These are phyloP conservation scores for Melozone crissalis DNA, from an alignment of 2,113 vertebrate species.

Conservation along the genomic window DNA sequence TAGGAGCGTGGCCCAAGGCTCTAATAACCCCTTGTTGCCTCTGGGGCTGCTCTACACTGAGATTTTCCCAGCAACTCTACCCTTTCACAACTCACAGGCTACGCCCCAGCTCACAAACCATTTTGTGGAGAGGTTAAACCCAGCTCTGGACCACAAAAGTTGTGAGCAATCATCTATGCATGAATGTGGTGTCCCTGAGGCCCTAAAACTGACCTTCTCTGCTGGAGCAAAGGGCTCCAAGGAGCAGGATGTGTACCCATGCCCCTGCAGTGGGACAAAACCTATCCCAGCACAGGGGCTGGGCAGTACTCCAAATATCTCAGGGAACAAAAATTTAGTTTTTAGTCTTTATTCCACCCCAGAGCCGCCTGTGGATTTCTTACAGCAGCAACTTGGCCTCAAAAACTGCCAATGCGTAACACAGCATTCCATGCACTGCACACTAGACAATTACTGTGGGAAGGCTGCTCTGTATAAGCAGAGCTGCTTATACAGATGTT, in stretches of 20 bases:
- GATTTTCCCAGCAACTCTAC: neutral
- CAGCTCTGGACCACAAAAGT: neutral
- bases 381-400: neutral
- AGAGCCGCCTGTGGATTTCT: neutral
- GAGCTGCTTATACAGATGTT: neutral
- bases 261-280: neutral
- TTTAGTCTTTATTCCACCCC: neutral
- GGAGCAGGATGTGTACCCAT: accelerated
- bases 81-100: neutral
- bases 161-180: neutral
- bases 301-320: neutral
- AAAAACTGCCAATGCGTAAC: slow-evolving; percentile 8
- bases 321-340: neutral
- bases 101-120: neutral
- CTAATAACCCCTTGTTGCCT: neutral
- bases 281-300: neutral
- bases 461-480: neutral
- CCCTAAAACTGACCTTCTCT: neutral
- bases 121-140: neutral
- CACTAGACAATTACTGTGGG: neutral
- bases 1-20: neutral
- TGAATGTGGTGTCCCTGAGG: neutral
- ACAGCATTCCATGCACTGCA: neutral
- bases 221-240: neutral
- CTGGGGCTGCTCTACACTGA: neutral